Evolutionary conservation across 2,113 vertebrate genomes (phyloP), one percentile per base, ranked within the genome.

Genomic region (Vimba vimba): DNA sequence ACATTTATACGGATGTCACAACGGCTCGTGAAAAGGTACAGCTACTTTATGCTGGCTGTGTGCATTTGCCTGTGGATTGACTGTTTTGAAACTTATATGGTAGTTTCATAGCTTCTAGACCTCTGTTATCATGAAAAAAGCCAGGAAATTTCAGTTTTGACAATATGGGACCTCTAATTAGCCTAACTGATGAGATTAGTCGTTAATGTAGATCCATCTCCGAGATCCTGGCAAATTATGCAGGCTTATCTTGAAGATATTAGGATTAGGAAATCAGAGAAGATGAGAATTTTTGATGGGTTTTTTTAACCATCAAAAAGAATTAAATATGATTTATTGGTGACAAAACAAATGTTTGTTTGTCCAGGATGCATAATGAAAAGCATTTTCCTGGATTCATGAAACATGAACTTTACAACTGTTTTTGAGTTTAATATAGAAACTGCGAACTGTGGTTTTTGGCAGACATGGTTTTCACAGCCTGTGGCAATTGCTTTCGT

Each of bases 351-450:
- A 64, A 45, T 30, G n/a, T 21, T 43, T 62, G 2, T 13, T 1
- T 47, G 23, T 74, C n/a, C 23, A 64, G 23, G 27, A 15, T 25
- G 8, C 11, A 39, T 71, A 86, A 39, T 43, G 11, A 21, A 66
- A 43, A 8, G 33, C 23, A 45, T 45, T 45, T 45, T 60, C 3
- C 55, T 27, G 17, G 78, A 79, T 25, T 64, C 17, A n/a, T 27
- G 36, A 79, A 79, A 79, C 9, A 0, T 74, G 71, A 74, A 27
- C 71, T 75, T 73, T 74, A 47, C 12, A 76, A 52, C 52, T 1
- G 5, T 30, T 30, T 77, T 43, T 9, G 78, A 79, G 39, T 80
- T 64, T 80, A 80, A 80, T 47, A 80, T 19, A 45, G 39, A 64
- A 80, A 64, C 59, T 47, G 36, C 12, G 39, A 8, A 1, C 59